These are phyloP conservation scores for Mechanitis mazaeus DNA, from an alignment of 2,888 invertebrate genomes.

Conservation along the genomic window DNA sequence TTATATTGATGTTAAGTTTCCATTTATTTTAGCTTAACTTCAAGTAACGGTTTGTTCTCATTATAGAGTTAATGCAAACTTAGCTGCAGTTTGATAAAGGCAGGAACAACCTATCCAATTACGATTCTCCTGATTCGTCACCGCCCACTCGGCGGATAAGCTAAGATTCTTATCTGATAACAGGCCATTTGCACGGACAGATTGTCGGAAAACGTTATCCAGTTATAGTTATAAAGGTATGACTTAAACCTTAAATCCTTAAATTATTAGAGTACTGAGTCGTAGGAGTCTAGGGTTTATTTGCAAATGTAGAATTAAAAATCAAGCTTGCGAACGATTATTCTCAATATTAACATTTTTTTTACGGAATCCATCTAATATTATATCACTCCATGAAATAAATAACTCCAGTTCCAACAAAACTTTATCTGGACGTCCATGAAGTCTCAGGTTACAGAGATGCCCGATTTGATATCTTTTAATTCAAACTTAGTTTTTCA, in stretches of 20 bases:
- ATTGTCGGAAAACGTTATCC: conserved; percentile 24
- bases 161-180: conserved; percentile 26
- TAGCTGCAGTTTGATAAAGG: neutral
- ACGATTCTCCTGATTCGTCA: conserved; percentile 28
- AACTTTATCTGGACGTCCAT: too few species aligned
- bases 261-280: conserved; percentile 1
- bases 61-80: neutral
- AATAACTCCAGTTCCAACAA: too few species aligned
- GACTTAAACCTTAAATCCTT: conserved; percentile 1
- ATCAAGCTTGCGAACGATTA: neutral
- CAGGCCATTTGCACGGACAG: conserved; percentile 21
- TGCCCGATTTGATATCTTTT: too few species aligned
- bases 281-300: neutral
- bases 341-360: too few species aligned
- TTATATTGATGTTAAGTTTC: too few species aligned
- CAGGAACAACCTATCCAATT: conserved; percentile 38
- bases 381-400: too few species aligned
- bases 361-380: too few species aligned
- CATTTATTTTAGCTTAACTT: too few species aligned
- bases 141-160: conserved; percentile 27
- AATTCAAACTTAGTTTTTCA: too few species aligned
- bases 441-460: too few species aligned
- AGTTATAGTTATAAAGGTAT: conserved; percentile 3
- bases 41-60: too few species aligned
- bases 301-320: neutral